Evolutionary conservation across 2,888 invertebrate species (phyloP), one percentile per base, ranked within the genome.

Genomic region (Panopea generosa): DNA sequence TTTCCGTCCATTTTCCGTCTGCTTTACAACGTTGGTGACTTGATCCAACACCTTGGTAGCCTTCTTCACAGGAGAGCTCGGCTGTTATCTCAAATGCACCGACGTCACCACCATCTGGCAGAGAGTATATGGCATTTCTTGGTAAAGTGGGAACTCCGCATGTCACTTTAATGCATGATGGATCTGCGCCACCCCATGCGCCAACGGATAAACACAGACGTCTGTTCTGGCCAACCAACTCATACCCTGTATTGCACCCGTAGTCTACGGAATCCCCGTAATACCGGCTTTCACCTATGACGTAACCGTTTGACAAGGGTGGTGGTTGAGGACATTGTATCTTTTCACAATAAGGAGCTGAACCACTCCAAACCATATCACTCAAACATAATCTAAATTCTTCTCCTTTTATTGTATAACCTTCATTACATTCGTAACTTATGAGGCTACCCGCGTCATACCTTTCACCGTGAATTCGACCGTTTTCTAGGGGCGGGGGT

Each of bases 1-100:
- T 81, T 1, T 83, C 82, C 38, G 88, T 89, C 93, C 92, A 92
- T 9, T 75, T 69, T 0, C 91, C 91, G 73, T 90, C 86, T 9
- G 84, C 82, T 29, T 85, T 83, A 69, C 93, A 93, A 0, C 55
- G 71, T 43, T 69, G 71, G 43, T 40, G 65, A 45, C 61, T 88
- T 9, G 50, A 65, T n/a, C 75, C 77, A 2, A 71, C 33, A 61
- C 81, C 80, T 9, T 24, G 60, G 43, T 75, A 85, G 24, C 85
- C 85, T n/a, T 81, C 79, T 14, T 65, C 76, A 73, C 85, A 86
- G 16, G 62, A 50, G 14, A 83, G 49, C 14, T 49, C 38, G 11
- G 77, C 77, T 40, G 60, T 75, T 9, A 61, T 60, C n/a, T 78
- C 75, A 56, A 67, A 85, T 7, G 50, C 53, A 16, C 72, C 69